phyloP scores from a whole-genome alignment of 2,113 vertebrate species.

The Colossoma macropomum region DNA sequence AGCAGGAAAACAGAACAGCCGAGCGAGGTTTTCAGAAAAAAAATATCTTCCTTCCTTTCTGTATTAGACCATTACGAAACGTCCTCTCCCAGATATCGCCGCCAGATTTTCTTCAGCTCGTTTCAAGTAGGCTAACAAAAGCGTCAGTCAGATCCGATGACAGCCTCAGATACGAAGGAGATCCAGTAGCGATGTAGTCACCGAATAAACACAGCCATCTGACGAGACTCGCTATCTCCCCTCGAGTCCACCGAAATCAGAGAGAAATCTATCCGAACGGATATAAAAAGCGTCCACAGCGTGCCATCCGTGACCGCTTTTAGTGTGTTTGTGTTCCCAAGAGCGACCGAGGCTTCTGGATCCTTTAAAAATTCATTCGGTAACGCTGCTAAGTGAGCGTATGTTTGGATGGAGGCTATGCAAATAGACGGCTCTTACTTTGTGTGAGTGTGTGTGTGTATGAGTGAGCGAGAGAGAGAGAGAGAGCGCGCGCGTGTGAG shows the following conservation, averaged over 20 bases:
- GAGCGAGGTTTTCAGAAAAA: no score
- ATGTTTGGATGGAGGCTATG: slow-evolving; percentile 54
- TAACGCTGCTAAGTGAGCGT: slow-evolving; percentile 64
- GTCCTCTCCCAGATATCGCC: slow-evolving; percentile 60
- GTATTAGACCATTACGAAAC: slow-evolving; percentile 79
- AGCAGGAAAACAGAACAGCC: slow-evolving; percentile 63
- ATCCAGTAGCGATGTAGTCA: slow-evolving; percentile 64
- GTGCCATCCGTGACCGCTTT: slow-evolving; percentile 18
- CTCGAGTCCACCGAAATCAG: slow-evolving; percentile 42
- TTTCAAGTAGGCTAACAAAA: slow-evolving; percentile 42
- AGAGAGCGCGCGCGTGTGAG: neutral
- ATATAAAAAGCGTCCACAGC: slow-evolving; percentile 35
- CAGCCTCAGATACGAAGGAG: slow-evolving; percentile 57
- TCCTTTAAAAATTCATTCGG: slow-evolving; percentile 57
- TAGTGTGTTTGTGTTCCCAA: neutral
- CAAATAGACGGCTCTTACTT: slow-evolving; percentile 60
- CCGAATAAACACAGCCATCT: slow-evolving; percentile 60
- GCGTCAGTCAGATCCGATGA: slow-evolving; percentile 27
- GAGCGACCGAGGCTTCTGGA: slow-evolving; percentile 23
- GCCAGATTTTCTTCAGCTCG: slow-evolving; percentile 40
- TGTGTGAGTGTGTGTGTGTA: slow-evolving; percentile 12
- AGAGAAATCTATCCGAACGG: slow-evolving; percentile 31
- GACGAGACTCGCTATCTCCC: slow-evolving; percentile 46
- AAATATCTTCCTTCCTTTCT: slow-evolving; percentile 77
- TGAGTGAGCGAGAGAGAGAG: neutral